Evolutionary conservation across 2,888 invertebrate genomes (phyloP).

Genomic region (Drosophila histrio): DNA sequence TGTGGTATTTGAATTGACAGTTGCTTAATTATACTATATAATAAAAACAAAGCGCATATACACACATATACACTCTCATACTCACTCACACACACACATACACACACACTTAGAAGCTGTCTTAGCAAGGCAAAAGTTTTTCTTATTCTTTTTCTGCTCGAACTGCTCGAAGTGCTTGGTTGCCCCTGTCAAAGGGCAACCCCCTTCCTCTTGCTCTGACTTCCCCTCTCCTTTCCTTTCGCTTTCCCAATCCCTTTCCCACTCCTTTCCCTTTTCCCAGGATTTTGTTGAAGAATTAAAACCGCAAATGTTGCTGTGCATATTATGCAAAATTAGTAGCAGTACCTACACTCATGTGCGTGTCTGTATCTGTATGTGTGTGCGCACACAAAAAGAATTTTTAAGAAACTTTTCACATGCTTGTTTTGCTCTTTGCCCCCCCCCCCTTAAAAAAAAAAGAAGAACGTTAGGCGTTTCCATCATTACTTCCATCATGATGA

Average conservation of each 20-base stretch:
- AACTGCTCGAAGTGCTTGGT: slow-evolving; percentile 53
- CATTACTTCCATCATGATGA: slow-evolving; percentile 11
- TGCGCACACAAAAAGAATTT: slow-evolving; percentile 76
- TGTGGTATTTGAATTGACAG: slow-evolving; percentile 33
- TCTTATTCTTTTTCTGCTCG: slow-evolving; percentile 60
- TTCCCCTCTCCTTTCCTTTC: neutral
- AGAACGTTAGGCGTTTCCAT: slow-evolving; percentile 9
- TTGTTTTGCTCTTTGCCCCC: slow-evolving; percentile 47
- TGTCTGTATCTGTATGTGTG: slow-evolving; percentile 14
- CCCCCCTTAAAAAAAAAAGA: neutral
- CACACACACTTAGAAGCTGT: neutral
- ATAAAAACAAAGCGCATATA: neutral
- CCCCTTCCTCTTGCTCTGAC: neutral
- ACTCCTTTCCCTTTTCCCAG: slow-evolving; percentile 7
- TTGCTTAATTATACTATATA: slow-evolving; percentile 4
- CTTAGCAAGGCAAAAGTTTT: slow-evolving; percentile 38
- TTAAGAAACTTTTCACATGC: slow-evolving; percentile 76
- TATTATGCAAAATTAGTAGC: slow-evolving; percentile 81
- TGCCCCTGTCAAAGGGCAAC: slow-evolving; percentile 47
- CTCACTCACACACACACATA: neutral
- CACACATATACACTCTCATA: neutral
- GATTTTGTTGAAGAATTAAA: slow-evolving; percentile 76
- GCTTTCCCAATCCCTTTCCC: too few species aligned
- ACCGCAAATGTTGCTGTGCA: slow-evolving; percentile 81
- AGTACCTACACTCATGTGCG: slow-evolving; percentile 34